These are phyloP conservation scores for Balanococcus diminutus DNA, from an alignment of 2,888 invertebrate species.

Conservation along the genomic window DNA sequence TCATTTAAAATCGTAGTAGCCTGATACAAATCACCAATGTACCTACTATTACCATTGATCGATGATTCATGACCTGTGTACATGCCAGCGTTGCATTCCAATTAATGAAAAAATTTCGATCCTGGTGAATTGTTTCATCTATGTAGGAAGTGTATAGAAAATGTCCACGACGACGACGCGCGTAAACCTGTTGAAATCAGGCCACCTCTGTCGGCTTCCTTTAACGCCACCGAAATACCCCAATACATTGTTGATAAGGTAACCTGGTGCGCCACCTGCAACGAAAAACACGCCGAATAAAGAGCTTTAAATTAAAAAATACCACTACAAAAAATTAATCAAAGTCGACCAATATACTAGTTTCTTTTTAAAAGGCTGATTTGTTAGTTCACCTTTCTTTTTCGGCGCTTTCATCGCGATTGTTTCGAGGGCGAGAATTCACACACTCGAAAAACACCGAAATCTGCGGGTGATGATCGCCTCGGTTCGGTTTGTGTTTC, in stretches of 20 bases:
- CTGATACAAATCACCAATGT: not conserved
- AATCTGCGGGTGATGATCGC: not conserved
- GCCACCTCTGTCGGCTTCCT: not conserved
- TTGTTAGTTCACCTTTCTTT: slow-evolving; percentile 13
- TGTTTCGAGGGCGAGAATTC: slow-evolving; percentile 6
- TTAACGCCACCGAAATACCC: slow-evolving; percentile 9
- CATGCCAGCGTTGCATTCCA: not conserved
- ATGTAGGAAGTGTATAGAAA: not conserved
- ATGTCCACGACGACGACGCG: not conserved
- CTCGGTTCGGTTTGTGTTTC: not conserved
- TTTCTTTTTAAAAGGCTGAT: slow-evolving; percentile 17
- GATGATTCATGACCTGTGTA: not conserved
- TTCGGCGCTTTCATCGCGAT: slow-evolving; percentile 11
- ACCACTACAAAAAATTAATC: slow-evolving; percentile 37
- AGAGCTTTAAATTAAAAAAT: slow-evolving; percentile 41
- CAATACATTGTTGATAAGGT: slow-evolving; percentile 18
- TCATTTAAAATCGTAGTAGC: not conserved
- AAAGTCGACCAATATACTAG: not conserved
- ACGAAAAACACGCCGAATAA: slow-evolving; percentile 38
- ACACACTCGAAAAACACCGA: not conserved
- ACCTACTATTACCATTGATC: not conserved
- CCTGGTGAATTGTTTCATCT: not conserved
- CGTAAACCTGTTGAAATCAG: not conserved
- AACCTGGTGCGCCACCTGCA: slow-evolving; percentile 25
- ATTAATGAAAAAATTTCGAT: not conserved